A percentile compares a stretch with the other conserved stretches of the same genome.
Conservation (phyloP, 2,113 vertebrate genomes). For the Blennius ocellaris region DNA sequence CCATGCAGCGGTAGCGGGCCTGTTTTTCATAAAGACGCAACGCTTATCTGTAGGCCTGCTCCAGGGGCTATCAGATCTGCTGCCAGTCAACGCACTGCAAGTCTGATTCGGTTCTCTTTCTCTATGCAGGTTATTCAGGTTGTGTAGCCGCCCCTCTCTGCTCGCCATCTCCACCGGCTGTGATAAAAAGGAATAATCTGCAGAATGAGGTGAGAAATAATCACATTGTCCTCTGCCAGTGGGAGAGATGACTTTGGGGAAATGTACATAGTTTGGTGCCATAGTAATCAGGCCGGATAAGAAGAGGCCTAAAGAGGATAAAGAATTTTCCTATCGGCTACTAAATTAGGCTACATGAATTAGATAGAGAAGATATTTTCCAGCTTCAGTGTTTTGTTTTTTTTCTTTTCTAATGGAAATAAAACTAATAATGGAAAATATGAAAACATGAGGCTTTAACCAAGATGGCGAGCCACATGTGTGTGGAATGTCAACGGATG, state of each 20-base stretch:
- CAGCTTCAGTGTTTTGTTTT: background rate
- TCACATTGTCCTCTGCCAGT: constrained; percentile 69
- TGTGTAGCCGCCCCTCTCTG: constrained; percentile 59
- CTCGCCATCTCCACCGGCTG: constrained; percentile 55
- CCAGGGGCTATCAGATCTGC: constrained; percentile 80
- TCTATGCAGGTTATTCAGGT: constrained; percentile 74
- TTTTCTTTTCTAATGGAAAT: background rate
- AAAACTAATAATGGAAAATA: background rate
- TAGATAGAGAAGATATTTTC: background rate
- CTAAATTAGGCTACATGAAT: constrained; percentile 17
- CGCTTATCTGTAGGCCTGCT: constrained; percentile 78
- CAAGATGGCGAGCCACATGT: constrained; percentile 3
- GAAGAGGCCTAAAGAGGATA: background rate
- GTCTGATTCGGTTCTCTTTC: constrained; percentile 76
- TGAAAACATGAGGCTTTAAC: constrained; percentile 3
- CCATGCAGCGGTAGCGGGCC: constrained; percentile 62
- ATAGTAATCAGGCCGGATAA: constrained; percentile 14
- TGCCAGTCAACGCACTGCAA: constrained; percentile 76
- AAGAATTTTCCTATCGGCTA: background rate
- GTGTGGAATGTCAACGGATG: constrained; percentile 37
- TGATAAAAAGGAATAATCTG: constrained; percentile 81
- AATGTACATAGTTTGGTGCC: constrained; percentile 36
- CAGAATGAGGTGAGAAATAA: constrained; percentile 75
- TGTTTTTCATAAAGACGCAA: constrained; percentile 79
- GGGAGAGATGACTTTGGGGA: constrained; percentile 72